A percentile compares a stretch with the other conserved stretches of the same genome.
phyloP scores from a whole-genome alignment of 2,888 invertebrate genomes.

The Drosophila monieri region DNA sequence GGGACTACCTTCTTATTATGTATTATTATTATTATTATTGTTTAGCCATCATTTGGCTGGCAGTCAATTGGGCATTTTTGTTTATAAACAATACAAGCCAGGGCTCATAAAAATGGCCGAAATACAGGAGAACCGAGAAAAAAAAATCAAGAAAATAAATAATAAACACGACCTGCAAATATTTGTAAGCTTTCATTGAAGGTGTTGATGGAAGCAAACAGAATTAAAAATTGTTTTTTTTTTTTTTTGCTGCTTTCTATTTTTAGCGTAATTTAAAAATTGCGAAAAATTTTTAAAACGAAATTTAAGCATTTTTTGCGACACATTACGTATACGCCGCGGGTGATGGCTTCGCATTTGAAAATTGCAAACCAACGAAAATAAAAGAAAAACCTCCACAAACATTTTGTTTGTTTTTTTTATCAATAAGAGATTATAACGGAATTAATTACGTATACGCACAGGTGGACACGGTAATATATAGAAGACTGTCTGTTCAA shows the following conservation, averaged over 20 bases:
- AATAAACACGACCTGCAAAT: slow-evolving; percentile 59
- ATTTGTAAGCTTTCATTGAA: slow-evolving; percentile 59
- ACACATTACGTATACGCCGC: slow-evolving; percentile 35
- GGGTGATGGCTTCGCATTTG: slow-evolving; percentile 16
- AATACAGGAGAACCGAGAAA: slow-evolving; percentile 6
- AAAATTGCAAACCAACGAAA: background rate
- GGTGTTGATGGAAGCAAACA: slow-evolving; percentile 36
- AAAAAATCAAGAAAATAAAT: slow-evolving; percentile 23
- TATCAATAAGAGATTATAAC: slow-evolving; percentile 78
- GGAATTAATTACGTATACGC: slow-evolving; percentile 76
- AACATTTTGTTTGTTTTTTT: slow-evolving; percentile 58
- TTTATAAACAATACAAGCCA: slow-evolving; percentile 65
- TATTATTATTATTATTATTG: slow-evolving; percentile 41
- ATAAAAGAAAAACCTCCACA: slow-evolving; percentile 12
- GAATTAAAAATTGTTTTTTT: slow-evolving; percentile 24
- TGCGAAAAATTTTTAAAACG: background rate
- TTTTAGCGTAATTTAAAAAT: slow-evolving; percentile 30
- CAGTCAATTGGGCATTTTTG: slow-evolving; percentile 63
- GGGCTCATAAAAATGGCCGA: slow-evolving; percentile 65
- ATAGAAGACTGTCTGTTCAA: slow-evolving; percentile 55
- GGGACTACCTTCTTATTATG: background rate
- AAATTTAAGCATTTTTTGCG: slow-evolving; percentile 20
- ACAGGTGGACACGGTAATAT: slow-evolving; percentile 60
- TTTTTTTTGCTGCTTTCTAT: background rate
- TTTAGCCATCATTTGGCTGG: slow-evolving; percentile 51